Evolutionary conservation across 1,140 invertebrate genomes (phyloP).

Genomic region (Lanistes nyassanus): DNA sequence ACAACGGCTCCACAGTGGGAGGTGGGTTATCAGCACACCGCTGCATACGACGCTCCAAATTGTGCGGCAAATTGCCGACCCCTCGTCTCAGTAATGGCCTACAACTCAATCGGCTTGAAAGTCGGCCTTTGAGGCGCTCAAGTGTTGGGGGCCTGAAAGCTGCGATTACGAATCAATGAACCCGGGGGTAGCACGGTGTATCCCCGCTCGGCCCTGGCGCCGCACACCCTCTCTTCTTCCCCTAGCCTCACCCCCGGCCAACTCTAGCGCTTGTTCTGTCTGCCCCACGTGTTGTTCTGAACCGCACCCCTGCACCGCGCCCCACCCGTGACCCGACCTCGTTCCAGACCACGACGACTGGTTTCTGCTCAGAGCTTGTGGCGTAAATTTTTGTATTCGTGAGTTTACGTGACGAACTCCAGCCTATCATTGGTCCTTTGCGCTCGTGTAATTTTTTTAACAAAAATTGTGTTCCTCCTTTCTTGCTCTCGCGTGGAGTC

Average conservation of each 20-base stretch:
- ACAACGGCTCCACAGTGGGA: background rate
- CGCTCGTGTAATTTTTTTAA: too few species aligned
- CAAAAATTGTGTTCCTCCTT: too few species aligned
- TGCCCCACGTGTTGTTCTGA: too few species aligned
- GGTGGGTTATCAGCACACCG: background rate
- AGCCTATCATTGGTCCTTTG: too few species aligned
- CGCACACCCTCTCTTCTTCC: too few species aligned
- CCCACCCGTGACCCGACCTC: background rate
- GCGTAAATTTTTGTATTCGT: too few species aligned
- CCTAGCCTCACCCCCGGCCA: too few species aligned
- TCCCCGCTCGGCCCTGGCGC: background rate
- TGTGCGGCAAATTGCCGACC: slow-evolving; percentile 15
- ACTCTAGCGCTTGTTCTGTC: too few species aligned
- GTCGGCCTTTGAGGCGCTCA: background rate
- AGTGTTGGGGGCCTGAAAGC: background rate
- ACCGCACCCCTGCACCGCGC: background rate
- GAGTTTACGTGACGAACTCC: too few species aligned
- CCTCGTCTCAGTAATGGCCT: slow-evolving; percentile 5
- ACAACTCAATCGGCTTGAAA: background rate
- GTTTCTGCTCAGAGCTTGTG: too few species aligned
- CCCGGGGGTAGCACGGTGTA: background rate
- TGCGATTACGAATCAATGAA: slow-evolving; percentile 7
- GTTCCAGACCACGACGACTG: background rate
- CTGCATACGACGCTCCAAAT: background rate
- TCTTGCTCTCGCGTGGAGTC: too few species aligned